A percentile compares a stretch with the other conserved stretches of the same genome.
Evolutionary conservation across 2,113 vertebrate species (phyloP).

Genomic region (Solenodon paradoxus): DNA sequence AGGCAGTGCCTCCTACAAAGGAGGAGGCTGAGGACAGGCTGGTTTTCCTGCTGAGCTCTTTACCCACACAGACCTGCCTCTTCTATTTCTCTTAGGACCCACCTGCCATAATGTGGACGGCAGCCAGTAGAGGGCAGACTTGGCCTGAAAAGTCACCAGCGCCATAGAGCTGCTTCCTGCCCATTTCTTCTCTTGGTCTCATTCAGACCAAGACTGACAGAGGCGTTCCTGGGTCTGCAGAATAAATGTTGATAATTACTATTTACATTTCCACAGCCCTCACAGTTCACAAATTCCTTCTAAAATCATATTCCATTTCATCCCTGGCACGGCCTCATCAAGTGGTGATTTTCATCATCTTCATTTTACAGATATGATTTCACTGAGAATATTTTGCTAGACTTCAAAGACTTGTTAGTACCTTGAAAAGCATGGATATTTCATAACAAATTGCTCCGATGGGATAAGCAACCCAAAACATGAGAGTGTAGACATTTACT

Average conservation of each 20-base stretch:
- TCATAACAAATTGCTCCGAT: background rate
- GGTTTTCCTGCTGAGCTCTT: background rate
- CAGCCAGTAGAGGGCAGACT: conserved; percentile 18
- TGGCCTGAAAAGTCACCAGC: background rate
- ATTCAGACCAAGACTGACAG: background rate
- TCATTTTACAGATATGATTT: background rate
- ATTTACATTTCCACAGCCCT: background rate
- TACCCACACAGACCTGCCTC: background rate
- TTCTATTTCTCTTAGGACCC: background rate
- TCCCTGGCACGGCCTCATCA: background rate
- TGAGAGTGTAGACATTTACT: background rate
- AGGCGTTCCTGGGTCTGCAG: background rate
- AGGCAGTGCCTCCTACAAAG: background rate
- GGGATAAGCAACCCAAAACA: background rate
- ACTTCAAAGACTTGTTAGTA: background rate
- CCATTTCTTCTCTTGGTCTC: background rate
- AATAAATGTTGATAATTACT: background rate
- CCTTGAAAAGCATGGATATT: background rate
- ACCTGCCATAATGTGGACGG: background rate
- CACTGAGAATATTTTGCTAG: background rate
- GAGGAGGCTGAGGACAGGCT: background rate
- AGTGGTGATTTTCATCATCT: background rate
- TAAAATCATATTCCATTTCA: background rate
- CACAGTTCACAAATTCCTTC: background rate
- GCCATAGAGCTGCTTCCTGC: too few species aligned